Percentiles rank a stretch among this genome's conserved stretches.
These are phyloP conservation scores for Pachycephus smyrnensis DNA, from an alignment of 2,888 invertebrate species.

Conservation along the genomic window DNA sequence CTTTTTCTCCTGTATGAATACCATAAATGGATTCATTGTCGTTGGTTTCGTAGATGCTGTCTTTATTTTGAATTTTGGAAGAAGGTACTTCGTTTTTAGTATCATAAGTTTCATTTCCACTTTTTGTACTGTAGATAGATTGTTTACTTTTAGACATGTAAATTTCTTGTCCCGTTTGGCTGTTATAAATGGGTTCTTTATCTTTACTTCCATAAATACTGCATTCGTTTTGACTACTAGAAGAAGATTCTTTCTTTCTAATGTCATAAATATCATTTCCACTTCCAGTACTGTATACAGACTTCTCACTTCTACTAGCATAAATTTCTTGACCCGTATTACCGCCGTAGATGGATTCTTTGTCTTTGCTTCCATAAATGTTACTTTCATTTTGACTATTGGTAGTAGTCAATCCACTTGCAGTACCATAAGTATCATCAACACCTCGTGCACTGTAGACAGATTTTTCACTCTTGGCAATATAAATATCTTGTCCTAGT, in stretches of 20 bases:
- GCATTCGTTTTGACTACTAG: background rate
- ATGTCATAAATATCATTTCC: background rate
- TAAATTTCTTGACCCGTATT: background rate
- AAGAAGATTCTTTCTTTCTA: background rate
- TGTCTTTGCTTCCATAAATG: background rate
- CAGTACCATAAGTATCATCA: background rate
- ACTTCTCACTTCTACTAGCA: background rate
- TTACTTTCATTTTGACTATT: background rate
- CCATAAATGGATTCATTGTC: too few relatives aligned
- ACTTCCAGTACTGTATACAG: background rate
- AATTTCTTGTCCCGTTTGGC: too few relatives aligned
- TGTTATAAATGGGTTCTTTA: too few relatives aligned
- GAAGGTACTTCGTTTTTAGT: too few relatives aligned
- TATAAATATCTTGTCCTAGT: background rate
- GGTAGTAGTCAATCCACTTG: background rate
- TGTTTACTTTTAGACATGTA: too few relatives aligned
- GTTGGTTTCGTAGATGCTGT: too few relatives aligned
- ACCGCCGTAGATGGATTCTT: too few relatives aligned
- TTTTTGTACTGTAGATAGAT: too few relatives aligned
- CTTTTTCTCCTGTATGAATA: too few relatives aligned
- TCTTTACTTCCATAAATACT: too few relatives aligned
- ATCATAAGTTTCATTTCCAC: too few relatives aligned
- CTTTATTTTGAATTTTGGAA: too few relatives aligned
- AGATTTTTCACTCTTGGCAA: background rate
- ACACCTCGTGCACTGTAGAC: background rate